Base-by-base conservation (phyloP, 2,888 invertebrate genomes). In the Sinopyrophorus schimmeli region DNA sequence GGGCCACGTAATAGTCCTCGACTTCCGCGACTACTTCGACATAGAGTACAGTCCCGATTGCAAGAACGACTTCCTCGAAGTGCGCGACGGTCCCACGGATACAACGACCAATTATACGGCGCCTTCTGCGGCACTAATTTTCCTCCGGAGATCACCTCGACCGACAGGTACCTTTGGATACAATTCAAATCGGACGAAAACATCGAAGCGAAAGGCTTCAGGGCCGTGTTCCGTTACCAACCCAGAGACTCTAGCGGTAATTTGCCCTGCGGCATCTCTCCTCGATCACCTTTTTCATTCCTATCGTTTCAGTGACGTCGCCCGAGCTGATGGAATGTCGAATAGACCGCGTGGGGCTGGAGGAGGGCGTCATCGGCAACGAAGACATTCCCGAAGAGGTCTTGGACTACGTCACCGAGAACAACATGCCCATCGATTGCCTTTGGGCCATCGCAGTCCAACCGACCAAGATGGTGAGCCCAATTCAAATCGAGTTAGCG, bases 71-170 rank as follows among this genome's bases (percentile, higher is more conserved):
- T 89, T 78, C 72, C 76, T 92, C 58, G 90, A 91, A 74, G 82
- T 92, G 41, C 80, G 90, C 42, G 89, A 92, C 69, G 92, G 92
- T 1, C 83, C 83, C 84, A 87, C 65, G 89, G 89, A 4, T 89
- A 83, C 73, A 84, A 85, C 53, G 78, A 78, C 51, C 71, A 77
- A 53, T 72, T 86, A 53, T 57, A 66, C 35, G 81, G 82, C n/a
- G 79, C 77, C 60, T 87, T 76, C 69, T 92, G 91, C 67, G 89
- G 88, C 40, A 76, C 80, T 40, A 76, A 79, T 42, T 87, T 83
- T 65, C 90, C 90, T 14, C 82, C 83, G 10, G 80, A 83, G 69
- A 80, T 91, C 60, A 81, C 81, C 42, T 89, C 89, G 10, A 80
- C 82, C 48, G 84, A 85, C 56, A 76, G 87, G 31, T 83, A 83